Evolutionary conservation across 2,888 invertebrate species (phyloP).

Genomic region (Eristalis pertinax): DNA sequence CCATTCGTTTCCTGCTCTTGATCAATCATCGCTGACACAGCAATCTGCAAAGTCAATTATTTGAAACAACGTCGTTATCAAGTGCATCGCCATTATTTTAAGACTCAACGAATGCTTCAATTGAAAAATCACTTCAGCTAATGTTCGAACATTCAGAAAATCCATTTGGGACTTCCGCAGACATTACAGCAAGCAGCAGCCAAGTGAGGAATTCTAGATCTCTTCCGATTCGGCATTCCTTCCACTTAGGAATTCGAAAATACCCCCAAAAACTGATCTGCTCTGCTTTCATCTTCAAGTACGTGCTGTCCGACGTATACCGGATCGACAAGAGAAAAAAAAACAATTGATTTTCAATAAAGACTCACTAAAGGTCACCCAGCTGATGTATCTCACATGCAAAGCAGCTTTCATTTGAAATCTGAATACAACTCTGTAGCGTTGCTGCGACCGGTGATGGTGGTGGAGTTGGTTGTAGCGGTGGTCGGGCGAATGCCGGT

Average conservation of each 20-base stretch:
- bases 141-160: conserved; percentile 59
- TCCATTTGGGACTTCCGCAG: conserved; percentile 61
- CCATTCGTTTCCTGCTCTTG: neutral
- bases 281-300: conserved; percentile 52
- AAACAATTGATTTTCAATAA: conserved; percentile 21
- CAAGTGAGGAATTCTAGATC: neutral
- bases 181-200: neutral
- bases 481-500: neutral
- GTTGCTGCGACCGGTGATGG: too few species aligned
- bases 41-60: neutral
- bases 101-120: conserved; percentile 43
- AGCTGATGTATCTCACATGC: conserved; percentile 14
- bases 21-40: neutral
- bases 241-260: conserved; percentile 49
- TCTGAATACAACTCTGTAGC: conserved; percentile 16
- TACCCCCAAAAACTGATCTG: conserved; percentile 23
- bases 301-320: conserved; percentile 16
- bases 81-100: conserved; percentile 35
- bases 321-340: conserved; percentile 15
- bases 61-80: neutral
- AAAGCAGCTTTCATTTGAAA: conserved; percentile 33
- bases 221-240: conserved; percentile 13
- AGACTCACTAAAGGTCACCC: conserved; percentile 32
- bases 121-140: conserved; percentile 55
- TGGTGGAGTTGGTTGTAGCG: neutral